phyloP scores from a whole-genome alignment of 2,888 invertebrate species.

The Eutolmus rufibarbis region DNA sequence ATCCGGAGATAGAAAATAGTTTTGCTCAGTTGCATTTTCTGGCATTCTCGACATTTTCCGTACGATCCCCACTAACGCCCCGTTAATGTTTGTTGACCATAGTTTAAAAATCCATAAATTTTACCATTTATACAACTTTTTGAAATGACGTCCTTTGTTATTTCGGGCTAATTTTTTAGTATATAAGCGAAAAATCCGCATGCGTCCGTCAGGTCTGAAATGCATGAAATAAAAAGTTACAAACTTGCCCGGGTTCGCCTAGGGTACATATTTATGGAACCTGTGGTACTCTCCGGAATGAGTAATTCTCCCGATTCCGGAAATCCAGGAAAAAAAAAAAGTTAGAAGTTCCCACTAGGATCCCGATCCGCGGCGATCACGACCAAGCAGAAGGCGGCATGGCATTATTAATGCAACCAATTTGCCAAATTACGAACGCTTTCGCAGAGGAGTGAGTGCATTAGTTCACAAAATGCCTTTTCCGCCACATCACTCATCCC shows the following conservation, averaged over 20 bases:
- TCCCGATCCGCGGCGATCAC: not conserved
- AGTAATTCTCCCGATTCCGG: not conserved
- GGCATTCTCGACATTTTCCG: not conserved
- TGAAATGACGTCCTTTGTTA: not conserved
- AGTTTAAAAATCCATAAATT: conserved; percentile 43
- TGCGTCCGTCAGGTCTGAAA: not conserved
- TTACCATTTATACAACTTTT: conserved; percentile 24
- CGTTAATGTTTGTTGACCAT: conserved; percentile 14
- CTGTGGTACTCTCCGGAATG: not conserved
- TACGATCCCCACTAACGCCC: not conserved
- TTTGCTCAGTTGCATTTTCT: not conserved
- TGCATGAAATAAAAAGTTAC: not conserved
- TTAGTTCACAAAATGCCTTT: not conserved
- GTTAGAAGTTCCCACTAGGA: not conserved
- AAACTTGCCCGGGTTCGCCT: not conserved
- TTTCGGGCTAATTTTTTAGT: not conserved
- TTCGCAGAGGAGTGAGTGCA: not conserved
- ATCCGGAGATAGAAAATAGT: not conserved
- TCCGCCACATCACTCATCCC: not conserved
- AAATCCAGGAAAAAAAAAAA: not conserved
- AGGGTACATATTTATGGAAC: not conserved
- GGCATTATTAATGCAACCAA: not conserved
- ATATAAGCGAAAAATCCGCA: not conserved
- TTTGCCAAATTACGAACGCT: not conserved
- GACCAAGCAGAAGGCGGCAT: not conserved